Evolutionary conservation across 2,797 vertebrate genomes (phyloP), one percentile per base, ranked within the genome.

Genomic region (Eulemur coronatus): DNA sequence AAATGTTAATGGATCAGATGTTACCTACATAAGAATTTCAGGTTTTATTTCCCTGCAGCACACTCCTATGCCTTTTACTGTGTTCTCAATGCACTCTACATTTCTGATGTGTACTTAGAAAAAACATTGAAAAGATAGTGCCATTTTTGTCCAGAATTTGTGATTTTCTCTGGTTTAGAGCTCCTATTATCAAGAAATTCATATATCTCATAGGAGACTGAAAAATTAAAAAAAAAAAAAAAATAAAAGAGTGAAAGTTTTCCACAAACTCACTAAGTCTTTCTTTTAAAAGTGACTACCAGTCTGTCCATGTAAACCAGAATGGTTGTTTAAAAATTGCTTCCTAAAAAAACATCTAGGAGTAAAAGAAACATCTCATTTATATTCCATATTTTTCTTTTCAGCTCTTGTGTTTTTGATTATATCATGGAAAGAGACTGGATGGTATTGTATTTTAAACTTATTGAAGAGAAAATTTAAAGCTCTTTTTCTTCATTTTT

Each of bases 111-210:
- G 43, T 61, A 63, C 79, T 80, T 76, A 67, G 72, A 48, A 35
- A 57, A 69, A 69, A 48, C 1, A 75, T 28, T 30, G 65, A 90
- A 59, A 86, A 73, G 43, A 91, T 67, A 50, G 33, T 55, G n/a
- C 4, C 18, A 14, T 86, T 52, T 97, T 94, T 67, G 86, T 59
- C 82, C 72, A 90, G 35, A 92, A 69, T 92, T 87, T 97, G 63
- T 46, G 72, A 70, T 84, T 96, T 97, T 97, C 79, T 97, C 91
- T 98, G 85, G 73, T 95, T 98, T 89, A 96, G 95, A 97, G 96
- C 93, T 97, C 94, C 96, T 95, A 94, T 94, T 73, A 96, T 96
- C 65, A 87, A 92, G 97, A 98, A 97, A 69, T 50, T 35, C 48
- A 91, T 48, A 38, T 22, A 0, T 97, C 91, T 97, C 90, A 97